Evolutionary conservation across 2,888 invertebrate genomes (phyloP).

Genomic region (Ferrisia virgata): DNA sequence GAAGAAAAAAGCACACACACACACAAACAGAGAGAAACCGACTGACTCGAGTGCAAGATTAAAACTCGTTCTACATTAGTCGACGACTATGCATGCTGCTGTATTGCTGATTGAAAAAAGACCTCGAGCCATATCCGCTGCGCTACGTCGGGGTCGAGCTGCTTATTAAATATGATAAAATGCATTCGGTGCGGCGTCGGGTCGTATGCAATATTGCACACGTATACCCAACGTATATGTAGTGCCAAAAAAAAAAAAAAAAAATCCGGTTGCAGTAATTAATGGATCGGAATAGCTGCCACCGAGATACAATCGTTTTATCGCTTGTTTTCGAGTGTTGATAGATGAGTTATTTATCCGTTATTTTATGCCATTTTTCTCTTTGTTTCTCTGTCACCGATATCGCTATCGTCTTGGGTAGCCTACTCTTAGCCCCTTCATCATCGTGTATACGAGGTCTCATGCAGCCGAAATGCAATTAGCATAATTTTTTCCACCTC

Average conservation of each 20-base stretch:
- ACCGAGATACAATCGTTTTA: neutral
- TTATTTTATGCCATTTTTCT: neutral
- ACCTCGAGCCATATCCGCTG: slow-evolving; percentile 15
- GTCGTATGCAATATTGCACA: neutral
- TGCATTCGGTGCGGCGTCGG: neutral
- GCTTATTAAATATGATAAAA: slow-evolving; percentile 8
- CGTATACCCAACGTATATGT: neutral
- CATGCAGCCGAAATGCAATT: no score
- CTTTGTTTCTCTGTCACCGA: no score
- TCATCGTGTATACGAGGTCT: no score
- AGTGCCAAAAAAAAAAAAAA: no score
- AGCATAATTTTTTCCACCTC: no score
- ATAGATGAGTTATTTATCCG: slow-evolving; percentile 4
- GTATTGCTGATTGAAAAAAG: neutral
- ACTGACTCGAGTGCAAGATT: neutral
- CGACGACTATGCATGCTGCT: neutral
- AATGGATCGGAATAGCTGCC: neutral
- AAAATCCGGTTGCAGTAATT: neutral
- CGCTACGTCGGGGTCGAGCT: no score
- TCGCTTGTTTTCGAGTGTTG: neutral
- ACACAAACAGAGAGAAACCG: no score
- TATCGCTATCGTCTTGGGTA: no score
- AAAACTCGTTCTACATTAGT: neutral
- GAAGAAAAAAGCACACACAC: no score
- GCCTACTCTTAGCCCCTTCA: no score